Evolutionary conservation across 1,140 invertebrate genomes (phyloP).

Genomic region (Tetramorium parvispinum): DNA sequence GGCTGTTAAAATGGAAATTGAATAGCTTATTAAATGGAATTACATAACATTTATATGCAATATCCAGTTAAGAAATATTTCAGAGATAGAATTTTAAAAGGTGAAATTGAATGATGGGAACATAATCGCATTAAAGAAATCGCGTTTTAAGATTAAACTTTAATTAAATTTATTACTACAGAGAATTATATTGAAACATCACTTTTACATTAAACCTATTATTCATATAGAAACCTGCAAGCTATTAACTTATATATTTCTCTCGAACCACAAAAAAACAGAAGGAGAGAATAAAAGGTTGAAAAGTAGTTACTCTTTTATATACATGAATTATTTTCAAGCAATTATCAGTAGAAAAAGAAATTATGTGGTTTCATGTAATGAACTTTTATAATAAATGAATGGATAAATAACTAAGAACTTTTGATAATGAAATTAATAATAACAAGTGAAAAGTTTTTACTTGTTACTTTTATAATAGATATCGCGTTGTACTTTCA

Average conservation of each 20-base stretch:
- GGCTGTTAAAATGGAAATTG: too few species aligned
- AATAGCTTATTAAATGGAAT: not conserved
- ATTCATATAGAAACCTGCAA: not conserved
- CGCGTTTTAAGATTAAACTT: not conserved
- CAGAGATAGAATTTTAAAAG: not conserved
- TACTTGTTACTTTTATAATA: too few species aligned
- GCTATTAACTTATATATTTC: not conserved
- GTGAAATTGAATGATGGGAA: not conserved
- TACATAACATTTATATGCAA: not conserved
- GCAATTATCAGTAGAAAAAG: not conserved
- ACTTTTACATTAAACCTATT: not conserved
- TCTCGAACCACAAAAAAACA: not conserved
- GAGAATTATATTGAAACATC: not conserved
- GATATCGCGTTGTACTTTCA: too few species aligned
- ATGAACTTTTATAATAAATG: not conserved
- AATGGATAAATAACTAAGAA: too few species aligned
- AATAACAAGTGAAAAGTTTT: too few species aligned
- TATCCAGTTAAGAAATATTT: not conserved
- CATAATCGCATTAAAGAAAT: not conserved
- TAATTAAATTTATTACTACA: not conserved
- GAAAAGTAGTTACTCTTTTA: not conserved
- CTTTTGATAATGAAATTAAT: too few species aligned
- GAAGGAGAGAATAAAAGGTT: not conserved
- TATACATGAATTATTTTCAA: not conserved
- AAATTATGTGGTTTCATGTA: not conserved